Percentiles rank a stretch among this genome's conserved stretches.
Conservation (phyloP, 2,113 vertebrate genomes). For the Megaceryle torquata region DNA sequence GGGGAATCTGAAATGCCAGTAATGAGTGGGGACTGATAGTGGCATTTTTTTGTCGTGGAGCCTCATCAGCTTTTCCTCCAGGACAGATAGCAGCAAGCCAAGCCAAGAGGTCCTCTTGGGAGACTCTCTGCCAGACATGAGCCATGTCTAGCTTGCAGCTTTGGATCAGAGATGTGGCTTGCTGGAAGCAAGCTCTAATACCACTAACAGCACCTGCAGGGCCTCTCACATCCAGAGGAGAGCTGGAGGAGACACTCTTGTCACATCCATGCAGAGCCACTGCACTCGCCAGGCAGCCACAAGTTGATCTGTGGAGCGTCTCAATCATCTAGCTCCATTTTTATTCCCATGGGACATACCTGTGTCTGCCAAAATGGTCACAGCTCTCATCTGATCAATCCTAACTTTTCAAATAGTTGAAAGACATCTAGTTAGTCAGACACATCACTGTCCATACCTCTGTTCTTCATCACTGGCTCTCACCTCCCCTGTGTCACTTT, state of each 20-base stretch:
- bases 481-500: not conserved
- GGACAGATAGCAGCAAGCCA: not conserved
- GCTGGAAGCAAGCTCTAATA: not conserved
- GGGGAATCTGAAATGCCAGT: not conserved
- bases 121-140: not conserved
- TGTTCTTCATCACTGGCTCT: not conserved
- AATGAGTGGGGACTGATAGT: not conserved
- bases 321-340: not conserved
- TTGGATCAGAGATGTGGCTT: not conserved
- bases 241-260: fast-evolving
- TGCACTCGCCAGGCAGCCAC: fast-evolving
- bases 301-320: fast-evolving
- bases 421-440: not conserved
- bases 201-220: fast-evolving
- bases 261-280: not conserved
- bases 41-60: not conserved
- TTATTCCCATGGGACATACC: not conserved
- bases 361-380: not conserved
- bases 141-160: not conserved
- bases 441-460: not conserved
- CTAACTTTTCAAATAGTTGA: not conserved
- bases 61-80: not conserved
- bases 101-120: not conserved
- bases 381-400: not conserved
- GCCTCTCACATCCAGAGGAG: fast-evolving